Evolutionary conservation across 2,113 vertebrate genomes (phyloP).

Genomic region (Mixornis gularis): DNA sequence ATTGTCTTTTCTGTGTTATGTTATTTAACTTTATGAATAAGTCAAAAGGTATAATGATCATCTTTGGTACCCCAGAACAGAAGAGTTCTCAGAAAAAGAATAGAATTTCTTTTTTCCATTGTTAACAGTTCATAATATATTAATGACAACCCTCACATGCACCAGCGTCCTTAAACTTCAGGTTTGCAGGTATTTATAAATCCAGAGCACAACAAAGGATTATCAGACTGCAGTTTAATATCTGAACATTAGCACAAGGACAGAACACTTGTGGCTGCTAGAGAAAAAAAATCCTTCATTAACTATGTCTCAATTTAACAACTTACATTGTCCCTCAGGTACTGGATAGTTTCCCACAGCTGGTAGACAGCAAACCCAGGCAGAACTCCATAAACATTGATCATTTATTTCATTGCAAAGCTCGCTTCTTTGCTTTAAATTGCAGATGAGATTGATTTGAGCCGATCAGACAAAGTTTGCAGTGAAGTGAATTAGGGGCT

Average conservation of each 20-base stretch:
- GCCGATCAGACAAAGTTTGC: background rate
- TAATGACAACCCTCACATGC: background rate
- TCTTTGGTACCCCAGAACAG: background rate
- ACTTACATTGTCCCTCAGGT: background rate
- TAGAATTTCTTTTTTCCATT: background rate
- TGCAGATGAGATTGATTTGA: constrained; percentile 21
- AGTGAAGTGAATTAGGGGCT: background rate
- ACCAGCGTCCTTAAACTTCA: background rate
- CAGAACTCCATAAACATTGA: background rate
- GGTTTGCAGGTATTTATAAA: background rate
- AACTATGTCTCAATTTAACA: background rate
- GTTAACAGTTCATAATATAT: background rate
- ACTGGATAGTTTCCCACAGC: background rate
- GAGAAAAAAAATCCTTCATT: background rate
- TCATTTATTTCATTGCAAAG: constrained; percentile 3
- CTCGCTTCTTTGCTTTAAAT: background rate
- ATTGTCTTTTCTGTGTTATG: background rate
- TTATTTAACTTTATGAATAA: constrained; percentile 14
- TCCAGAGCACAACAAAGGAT: background rate
- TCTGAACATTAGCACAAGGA: background rate
- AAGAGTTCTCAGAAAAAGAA: background rate
- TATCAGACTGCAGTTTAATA: background rate
- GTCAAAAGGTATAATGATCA: background rate
- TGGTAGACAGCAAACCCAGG: background rate
- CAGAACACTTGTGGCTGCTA: background rate